phyloP scores from a whole-genome alignment of 1,140 invertebrate species.

The Drepana arcuata region DNA sequence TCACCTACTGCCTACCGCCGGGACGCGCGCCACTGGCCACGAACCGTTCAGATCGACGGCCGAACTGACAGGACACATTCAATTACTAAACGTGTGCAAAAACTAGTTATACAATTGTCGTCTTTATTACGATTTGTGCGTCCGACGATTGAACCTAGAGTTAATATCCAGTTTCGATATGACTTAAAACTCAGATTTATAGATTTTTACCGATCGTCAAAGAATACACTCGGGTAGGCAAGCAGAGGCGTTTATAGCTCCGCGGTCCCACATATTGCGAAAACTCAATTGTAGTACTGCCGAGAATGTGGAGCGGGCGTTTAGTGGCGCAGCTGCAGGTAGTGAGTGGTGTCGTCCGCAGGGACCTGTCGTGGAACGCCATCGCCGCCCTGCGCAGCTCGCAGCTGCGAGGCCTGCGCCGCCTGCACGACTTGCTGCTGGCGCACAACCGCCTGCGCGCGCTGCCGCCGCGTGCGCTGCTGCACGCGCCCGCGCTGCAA shows the following conservation, averaged over 20 bases:
- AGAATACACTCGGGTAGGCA: no score
- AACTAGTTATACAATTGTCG: no score
- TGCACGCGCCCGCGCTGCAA: conserved; percentile 84
- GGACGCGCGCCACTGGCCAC: neutral
- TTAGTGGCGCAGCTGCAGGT: no score
- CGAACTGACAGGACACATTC: neutral
- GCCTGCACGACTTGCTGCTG: conserved; percentile 89
- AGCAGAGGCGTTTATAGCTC: no score
- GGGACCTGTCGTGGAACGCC: conserved; percentile 90
- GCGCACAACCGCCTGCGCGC: conserved; percentile 85
- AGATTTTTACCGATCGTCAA: neutral
- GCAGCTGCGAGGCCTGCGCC: conserved; percentile 79
- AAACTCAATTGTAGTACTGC: no score
- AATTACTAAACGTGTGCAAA: no score
- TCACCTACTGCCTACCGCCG: conserved; percentile 29
- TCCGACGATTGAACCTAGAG: no score
- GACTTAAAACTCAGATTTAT: conserved; percentile 1
- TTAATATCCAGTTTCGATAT: no score
- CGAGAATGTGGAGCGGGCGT: no score
- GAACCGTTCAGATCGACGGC: neutral
- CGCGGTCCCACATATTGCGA: no score
- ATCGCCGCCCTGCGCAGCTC: conserved; percentile 80
- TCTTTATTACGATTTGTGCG: no score
- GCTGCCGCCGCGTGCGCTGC: conserved; percentile 85
- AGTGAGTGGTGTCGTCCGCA: no score